Conservation (phyloP, 2,888 invertebrate species). For the Drosophila leonis region DNA sequence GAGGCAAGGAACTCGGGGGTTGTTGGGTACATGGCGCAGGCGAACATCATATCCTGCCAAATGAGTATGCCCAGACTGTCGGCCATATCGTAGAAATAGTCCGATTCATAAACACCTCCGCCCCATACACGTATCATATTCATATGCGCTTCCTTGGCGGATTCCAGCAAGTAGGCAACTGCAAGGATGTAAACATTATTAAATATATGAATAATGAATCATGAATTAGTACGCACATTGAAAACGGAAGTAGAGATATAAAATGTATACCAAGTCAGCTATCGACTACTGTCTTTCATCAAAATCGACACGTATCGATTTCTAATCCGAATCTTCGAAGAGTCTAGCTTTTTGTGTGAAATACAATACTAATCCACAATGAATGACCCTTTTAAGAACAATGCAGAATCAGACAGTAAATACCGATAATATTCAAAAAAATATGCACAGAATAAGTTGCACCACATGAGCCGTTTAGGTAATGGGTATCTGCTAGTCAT, state of each 20-base stretch:
- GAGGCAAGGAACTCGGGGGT: slow-evolving; percentile 89
- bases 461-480: no score
- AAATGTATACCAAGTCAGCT: no score
- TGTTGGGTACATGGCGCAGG: slow-evolving; percentile 97
- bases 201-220: no score
- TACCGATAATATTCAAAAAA: neutral
- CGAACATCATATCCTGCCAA: slow-evolving; percentile 99
- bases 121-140: slow-evolving; percentile 99
- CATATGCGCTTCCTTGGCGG: slow-evolving; percentile 93
- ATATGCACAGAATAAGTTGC: neutral
- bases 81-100: slow-evolving; percentile 94
- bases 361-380: no score
- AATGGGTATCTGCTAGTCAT: neutral
- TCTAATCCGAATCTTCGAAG: no score
- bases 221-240: no score
- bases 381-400: neutral
- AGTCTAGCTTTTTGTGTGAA: no score
- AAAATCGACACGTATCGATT: no score
- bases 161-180: slow-evolving; percentile 88
- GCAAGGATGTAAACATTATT: neutral
- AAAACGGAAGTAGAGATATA: no score
- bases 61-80: slow-evolving; percentile 96
- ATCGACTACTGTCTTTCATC: no score
- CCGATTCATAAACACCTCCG: slow-evolving; percentile 97
- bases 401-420: neutral